phyloP scores from a whole-genome alignment of 2,888 invertebrate species.

The Congeria kusceri region DNA sequence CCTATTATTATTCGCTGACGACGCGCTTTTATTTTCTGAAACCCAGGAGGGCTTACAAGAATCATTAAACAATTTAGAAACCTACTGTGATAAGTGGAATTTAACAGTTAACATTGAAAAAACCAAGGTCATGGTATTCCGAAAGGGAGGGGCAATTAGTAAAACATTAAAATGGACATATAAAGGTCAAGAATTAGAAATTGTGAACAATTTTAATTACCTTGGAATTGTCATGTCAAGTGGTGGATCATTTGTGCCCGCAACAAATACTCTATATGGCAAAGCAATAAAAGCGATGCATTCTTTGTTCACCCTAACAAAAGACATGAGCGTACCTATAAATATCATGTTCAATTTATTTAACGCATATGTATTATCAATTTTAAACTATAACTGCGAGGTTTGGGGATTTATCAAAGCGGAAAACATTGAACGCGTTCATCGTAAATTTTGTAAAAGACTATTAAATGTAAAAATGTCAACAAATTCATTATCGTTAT shows the following conservation, averaged over 20 bases:
- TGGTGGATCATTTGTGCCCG: constrained; percentile 14
- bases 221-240: constrained; percentile 17
- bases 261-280: constrained; percentile 7
- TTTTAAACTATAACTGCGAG: constrained; percentile 32
- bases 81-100: constrained; percentile 14
- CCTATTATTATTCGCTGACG: constrained; percentile 8
- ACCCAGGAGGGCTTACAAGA: background rate
- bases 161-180: constrained; percentile 14
- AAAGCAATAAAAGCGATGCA: constrained; percentile 28
- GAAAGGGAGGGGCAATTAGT: constrained; percentile 12
- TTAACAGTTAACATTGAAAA: constrained; percentile 17
- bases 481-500: constrained; percentile 8
- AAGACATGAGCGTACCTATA: constrained; percentile 2
- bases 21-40: background rate
- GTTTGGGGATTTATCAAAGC: constrained; percentile 31
- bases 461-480: constrained; percentile 1
- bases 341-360: constrained; percentile 22
- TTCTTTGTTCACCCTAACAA: constrained; percentile 21
- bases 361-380: constrained; percentile 21
- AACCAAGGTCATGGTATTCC: constrained; percentile 26
- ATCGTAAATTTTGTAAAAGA: constrained; percentile 30
- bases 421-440: constrained; percentile 30
- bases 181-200: constrained; percentile 1
- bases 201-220: constrained; percentile 16
- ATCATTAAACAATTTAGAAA: constrained; percentile 4